Base-by-base conservation (phyloP, 2,113 vertebrate species). In the Pantherophis guttatus region DNA sequence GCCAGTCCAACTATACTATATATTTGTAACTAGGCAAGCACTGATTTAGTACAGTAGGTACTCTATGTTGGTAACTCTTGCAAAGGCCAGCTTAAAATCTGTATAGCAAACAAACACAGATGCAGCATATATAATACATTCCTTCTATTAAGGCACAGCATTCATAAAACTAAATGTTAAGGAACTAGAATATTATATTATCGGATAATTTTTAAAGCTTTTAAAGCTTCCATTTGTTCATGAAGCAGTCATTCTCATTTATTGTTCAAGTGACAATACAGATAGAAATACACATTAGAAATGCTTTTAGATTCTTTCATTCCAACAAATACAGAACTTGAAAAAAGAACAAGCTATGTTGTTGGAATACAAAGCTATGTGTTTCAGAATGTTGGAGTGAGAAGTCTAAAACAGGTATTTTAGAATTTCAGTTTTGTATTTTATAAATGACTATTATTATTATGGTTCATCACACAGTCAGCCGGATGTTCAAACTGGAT, bases 181-280 rank as follows among this genome's bases (percentile, higher is more conserved):
- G 0, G 0, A 87, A 92, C 0, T 3, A 24, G 88, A 94, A 87
- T 10, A 9, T 9, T 0, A 0, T 91, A 52, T 54, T 81, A 17
- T 12, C 44, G 33, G 55, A 29, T 9, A 59, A 15, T 8, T 17
- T 33, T 57, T n/a, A 87, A 58, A 21, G 7, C 8, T 17, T 52
- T 55, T n/a, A 91, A 58, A 50, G 9, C 33, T 39, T 53, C 44
- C 15, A 52, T 65, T 65, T 62, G 9, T 52, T 95, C 75, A 24
- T 29, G 86, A 54, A 91, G 39, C n/a, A 93, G 65, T 86, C 94
- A 89, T 85, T 95, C 95, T 92, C 91, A 44, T 55, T 91, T 12
- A 86, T 93, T 91, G 90, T 87, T 86, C 33, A 93, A 91, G 12
- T 92, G 65, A 92, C 90, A 94, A 90, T 2, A 50, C 0, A 0